phyloP scores from a whole-genome alignment of 2,113 vertebrate species.

The Eonycteris spelaea region DNA sequence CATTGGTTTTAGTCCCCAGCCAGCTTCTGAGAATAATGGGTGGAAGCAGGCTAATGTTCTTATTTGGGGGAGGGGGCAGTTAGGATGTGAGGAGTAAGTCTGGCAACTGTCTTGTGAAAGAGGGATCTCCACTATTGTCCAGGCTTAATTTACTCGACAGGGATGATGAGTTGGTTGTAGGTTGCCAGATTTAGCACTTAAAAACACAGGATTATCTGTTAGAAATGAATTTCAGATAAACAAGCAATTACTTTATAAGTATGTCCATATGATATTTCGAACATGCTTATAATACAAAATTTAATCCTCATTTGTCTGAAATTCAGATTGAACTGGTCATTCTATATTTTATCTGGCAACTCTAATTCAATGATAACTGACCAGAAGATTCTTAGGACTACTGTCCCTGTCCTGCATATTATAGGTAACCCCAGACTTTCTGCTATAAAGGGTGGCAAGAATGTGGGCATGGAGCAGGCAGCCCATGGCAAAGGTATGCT shows the following conservation, averaged over 20 bases:
- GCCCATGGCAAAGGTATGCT: neutral
- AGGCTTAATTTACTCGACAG: neutral
- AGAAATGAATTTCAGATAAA: neutral
- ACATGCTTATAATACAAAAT: neutral
- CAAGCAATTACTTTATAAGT: neutral
- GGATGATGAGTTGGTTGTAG: neutral
- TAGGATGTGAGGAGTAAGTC: neutral
- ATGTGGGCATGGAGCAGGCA: neutral
- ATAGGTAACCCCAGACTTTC: neutral
- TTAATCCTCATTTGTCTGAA: neutral
- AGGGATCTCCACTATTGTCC: neutral
- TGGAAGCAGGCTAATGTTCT: neutral
- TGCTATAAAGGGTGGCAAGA: neutral
- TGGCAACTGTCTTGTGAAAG: neutral
- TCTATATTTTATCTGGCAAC: neutral
- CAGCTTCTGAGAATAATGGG: neutral
- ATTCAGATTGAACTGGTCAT: neutral
- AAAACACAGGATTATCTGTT: neutral
- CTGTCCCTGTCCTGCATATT: neutral
- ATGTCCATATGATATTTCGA: neutral
- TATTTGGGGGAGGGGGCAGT: neutral
- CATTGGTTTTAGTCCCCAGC: neutral
- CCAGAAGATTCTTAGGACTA: neutral
- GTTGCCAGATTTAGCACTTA: neutral
- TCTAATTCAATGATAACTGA: neutral